Evolutionary conservation across 2,797 vertebrate genomes (phyloP), one percentile per base, ranked within the genome.

Genomic region (Sternotherus odoratus): DNA sequence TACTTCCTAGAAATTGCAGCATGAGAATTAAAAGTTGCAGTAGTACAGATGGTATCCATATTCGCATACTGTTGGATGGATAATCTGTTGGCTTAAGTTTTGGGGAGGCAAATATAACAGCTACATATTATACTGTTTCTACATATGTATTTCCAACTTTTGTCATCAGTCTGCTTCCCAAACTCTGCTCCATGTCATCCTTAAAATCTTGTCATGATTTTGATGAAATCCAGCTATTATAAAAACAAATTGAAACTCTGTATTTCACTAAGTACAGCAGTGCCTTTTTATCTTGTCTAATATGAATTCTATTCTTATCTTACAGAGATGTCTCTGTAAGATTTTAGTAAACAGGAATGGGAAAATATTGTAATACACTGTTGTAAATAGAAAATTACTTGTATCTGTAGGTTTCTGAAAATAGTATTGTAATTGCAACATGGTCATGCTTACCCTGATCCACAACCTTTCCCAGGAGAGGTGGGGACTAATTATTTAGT

Each of bases 51-150:
- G 79, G 78, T 43, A 0, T 5, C 39, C 19, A 51, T 26, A 12
- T 4, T 1, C 36, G 9, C 49, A 9, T 12, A 72, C 23, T 19
- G 60, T 46, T 17, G 43, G 75, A 8, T 0, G 50, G 1, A 43
- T 74, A 49, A 81, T 23, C 56, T 19, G 26, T 28, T 77, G 91
- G 12, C 77, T 89, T 87, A 78, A 85, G 85, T 85, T 46, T 28
- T 0, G 56, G n/a, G 75, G 4, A 51, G 80, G 74, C 43, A 16
- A 82, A 79, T 95, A 24, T 60, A 69, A 50, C 7, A 36, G 33
- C 2, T 66, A 36, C 30, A 8, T 80, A 39, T 30, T 16, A 28
- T 95, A 84, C 63, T 89, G 54, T 26, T 77, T 74, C 78, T 63
- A 3, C 69, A 7, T 49, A 13, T 5, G 46, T 49, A 4, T 78